Base-by-base conservation (phyloP, 2,888 invertebrate genomes). In the Troilus luridus region DNA sequence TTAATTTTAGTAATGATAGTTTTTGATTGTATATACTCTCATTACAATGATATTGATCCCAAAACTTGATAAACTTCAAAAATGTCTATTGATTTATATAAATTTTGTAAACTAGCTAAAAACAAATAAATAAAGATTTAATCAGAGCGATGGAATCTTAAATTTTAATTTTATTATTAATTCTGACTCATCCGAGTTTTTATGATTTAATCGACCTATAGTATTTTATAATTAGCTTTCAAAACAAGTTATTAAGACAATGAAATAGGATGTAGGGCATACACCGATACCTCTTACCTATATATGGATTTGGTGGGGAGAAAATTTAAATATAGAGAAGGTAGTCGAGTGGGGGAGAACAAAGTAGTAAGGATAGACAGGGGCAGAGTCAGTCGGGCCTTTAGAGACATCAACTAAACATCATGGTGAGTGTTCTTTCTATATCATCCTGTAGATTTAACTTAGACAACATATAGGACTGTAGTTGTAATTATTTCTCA, bases 261-360 rank as follows among this genome's bases (percentile, higher is more conserved):
- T 90, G 88, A 88, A 85, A 90, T 90, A 90, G 90, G 81, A 90
- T 90, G 90, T 90, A 90, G 90, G 90, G 62, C 90, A 90, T 88
- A 90, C 27, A 24, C 81, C 19, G 60, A 85, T 62, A 62, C n/a
- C 58, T 41, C 24, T 54, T 77, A 81, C 85, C 92, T 92, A 92
- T 92, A 92, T 92, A 92, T 85, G 92, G 92, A 67, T 54, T 72
- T 64, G 90, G 92, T 88, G 92, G 91, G 92, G 91, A 72, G 24
- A 62, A 85, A 27, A 77, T 90, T 60, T 85, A 85, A 90, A 60
- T 60, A 85, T 88, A 88, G 64, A 27, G 60, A 24, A 24, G 89
- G 89, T 3, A 58, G 77, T 88, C 27, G 91, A 88, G 92, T 91
- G 92, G 92, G 92, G 91, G 88, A 85, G 58, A 90, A 89, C 91